Percentiles rank a stretch among this genome's conserved stretches.
Conservation (phyloP, 2,797 vertebrate species). For the Adrianichthys oophorus region DNA sequence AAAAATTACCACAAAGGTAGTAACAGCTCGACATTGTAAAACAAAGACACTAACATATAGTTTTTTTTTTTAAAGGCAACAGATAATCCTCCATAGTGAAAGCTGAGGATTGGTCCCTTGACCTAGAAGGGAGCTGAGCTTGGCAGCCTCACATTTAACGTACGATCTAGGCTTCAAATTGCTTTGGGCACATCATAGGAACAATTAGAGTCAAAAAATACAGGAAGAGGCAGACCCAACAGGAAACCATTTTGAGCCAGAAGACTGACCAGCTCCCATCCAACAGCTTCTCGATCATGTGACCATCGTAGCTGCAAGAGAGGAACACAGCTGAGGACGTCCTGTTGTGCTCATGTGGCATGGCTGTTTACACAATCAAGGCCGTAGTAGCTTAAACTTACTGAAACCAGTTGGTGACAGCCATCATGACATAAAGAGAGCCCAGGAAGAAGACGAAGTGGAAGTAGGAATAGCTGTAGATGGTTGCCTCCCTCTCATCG, state of each 20-base stretch:
- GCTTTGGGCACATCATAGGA: constrained; percentile 88
- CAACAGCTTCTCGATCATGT: constrained; percentile 90
- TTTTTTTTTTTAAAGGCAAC: constrained; percentile 54
- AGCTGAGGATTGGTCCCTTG: constrained; percentile 59
- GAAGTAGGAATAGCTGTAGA: constrained; percentile 92
- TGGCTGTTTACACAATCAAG: not conserved
- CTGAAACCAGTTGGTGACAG: constrained; percentile 98
- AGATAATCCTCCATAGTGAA: constrained; percentile 49
- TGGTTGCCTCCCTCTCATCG: constrained; percentile 86
- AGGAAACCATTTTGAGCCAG: constrained; percentile 97
- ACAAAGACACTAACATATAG: constrained; percentile 44
- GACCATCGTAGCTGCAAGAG: constrained; percentile 83
- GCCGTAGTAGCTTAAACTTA: constrained; percentile 73
- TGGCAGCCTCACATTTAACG: constrained; percentile 7
- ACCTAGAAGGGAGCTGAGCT: constrained; percentile 38
- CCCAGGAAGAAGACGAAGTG: constrained; percentile 96
- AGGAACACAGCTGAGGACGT: constrained; percentile 1
- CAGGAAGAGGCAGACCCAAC: constrained; percentile 90
- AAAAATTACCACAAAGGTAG: constrained; percentile 56
- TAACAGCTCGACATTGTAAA: constrained; percentile 57
- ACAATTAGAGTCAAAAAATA: constrained; percentile 90
- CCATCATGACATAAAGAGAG: constrained; percentile 99
- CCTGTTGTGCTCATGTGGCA: not conserved
- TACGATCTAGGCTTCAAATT: constrained; percentile 84
- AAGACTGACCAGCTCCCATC: constrained; percentile 91